Percentiles rank a stretch among this genome's conserved stretches.
These are phyloP conservation scores for Orchestia grillus DNA, from an alignment of 1,140 invertebrate genomes.

Conservation along the genomic window DNA sequence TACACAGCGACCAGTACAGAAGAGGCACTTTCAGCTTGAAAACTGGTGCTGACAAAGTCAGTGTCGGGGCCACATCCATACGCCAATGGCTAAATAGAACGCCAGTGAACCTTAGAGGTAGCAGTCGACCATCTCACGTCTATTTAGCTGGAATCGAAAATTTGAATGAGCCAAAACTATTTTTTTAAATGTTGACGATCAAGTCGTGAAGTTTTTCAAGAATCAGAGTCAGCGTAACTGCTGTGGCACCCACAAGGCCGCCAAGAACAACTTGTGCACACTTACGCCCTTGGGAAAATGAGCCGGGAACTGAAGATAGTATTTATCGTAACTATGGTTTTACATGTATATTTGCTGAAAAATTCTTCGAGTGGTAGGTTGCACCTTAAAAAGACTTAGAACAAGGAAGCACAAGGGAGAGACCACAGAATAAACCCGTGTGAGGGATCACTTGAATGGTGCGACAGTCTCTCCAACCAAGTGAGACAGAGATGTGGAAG, in stretches of 20 bases:
- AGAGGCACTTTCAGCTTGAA: no score
- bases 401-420: neutral
- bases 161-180: neutral
- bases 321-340: neutral
- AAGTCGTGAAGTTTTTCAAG: neutral
- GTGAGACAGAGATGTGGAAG: neutral
- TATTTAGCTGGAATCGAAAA: neutral
- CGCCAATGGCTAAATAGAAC: neutral
- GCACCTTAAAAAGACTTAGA: neutral
- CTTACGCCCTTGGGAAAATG: neutral
- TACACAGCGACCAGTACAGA: neutral
- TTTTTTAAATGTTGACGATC: neutral
- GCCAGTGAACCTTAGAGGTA: neutral
- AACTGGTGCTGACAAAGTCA: no score
- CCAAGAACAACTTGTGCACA: neutral
- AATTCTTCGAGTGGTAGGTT: neutral
- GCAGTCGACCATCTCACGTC: neutral
- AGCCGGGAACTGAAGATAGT: neutral
- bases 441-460: neutral
- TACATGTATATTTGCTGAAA: neutral
- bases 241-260: neutral
- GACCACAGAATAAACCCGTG: neutral
- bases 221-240: neutral
- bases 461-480: neutral
- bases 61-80: neutral